These are phyloP conservation scores for Corydoras sp. DNA, from an alignment of 2,113 vertebrate species.

Conservation along the genomic window DNA sequence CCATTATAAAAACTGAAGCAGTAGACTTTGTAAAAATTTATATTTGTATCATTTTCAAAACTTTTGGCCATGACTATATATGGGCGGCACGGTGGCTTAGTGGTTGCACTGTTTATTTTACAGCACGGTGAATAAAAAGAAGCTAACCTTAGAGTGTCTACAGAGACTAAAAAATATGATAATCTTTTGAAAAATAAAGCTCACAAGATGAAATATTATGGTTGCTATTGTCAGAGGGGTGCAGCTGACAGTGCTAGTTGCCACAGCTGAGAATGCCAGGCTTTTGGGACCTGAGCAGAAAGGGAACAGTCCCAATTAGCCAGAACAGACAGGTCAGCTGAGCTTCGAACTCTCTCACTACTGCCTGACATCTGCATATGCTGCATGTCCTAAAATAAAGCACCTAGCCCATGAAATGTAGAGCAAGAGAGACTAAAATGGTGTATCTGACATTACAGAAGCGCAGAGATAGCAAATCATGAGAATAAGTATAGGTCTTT, in stretches of 20 bases:
- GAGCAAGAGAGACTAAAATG: conserved; percentile 28
- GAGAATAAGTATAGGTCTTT: conserved; percentile 51
- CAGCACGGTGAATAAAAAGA: too few species aligned
- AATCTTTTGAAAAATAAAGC: conserved; percentile 40
- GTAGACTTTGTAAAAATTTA: too few species aligned
- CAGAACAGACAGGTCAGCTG: conserved; percentile 53
- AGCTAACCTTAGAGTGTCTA: too few species aligned
- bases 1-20: too few species aligned
- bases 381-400: conserved; percentile 41
- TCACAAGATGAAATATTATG: conserved; percentile 47
- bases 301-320: conserved; percentile 53
- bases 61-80: too few species aligned
- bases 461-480: too few species aligned
- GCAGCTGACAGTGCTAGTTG: conserved; percentile 44
- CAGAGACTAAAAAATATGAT: conserved; percentile 33
- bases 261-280: conserved; percentile 38
- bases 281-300: conserved; percentile 44
- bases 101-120: too few species aligned
- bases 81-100: too few species aligned
- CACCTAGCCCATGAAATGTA: conserved; percentile 27
- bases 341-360: conserved; percentile 32
- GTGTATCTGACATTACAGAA: not conserved
- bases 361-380: conserved; percentile 43
- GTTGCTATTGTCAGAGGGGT: conserved; percentile 43
- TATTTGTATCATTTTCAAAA: too few species aligned